Base-by-base conservation (phyloP, 2,888 invertebrate genomes). In the Lasioglossum morio region DNA sequence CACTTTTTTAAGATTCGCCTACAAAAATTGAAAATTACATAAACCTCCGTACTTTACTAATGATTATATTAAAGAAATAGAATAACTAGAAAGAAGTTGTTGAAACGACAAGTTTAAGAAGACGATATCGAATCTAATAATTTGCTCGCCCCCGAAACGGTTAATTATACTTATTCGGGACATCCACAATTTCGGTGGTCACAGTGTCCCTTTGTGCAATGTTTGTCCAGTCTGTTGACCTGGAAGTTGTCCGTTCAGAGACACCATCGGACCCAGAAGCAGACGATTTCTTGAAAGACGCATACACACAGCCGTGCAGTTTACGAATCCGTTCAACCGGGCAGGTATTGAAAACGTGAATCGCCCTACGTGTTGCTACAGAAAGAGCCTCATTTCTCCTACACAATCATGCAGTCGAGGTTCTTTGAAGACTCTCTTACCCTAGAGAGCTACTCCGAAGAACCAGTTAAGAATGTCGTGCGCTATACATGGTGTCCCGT, bases 331-430 rank as follows among this genome's bases (percentile, higher is more conserved):
- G 43, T 63, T 74, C 30, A 53, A n/a, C 69, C 72, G 23, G 27
- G 63, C 48, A 69, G 81, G 66, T 79, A 87, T 81, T 87, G 81
- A 87, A 79, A 79, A 75, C 81, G 16, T 82, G 78, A 89, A 88
- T 82, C 80, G 80, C 77, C 72, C 74, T 66, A 84, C 81, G 81
- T 72, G 79, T 79, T 57, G 63, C 82, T 72, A 72, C 53, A 88
- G 84, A 87, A 84, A 80, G 77, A 79, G 79, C 69, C 81, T 90
- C 89, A 88, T 88, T 90, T 91, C 75, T 85, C 48, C 79, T 69
- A 19, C 66, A 85, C 88, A 89, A 85, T 85, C 82, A 27, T 70
- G 84, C 69, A 69, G 60, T 79, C 16, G n/a, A 66, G 63, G 60
- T 81, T 76, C 79, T 85, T 89, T 81, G 78, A 78, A 48, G 60